Evolutionary conservation across 2,797 vertebrate genomes (phyloP), one percentile per base, ranked within the genome.

Genomic region (Sebastiscus tertius): DNA sequence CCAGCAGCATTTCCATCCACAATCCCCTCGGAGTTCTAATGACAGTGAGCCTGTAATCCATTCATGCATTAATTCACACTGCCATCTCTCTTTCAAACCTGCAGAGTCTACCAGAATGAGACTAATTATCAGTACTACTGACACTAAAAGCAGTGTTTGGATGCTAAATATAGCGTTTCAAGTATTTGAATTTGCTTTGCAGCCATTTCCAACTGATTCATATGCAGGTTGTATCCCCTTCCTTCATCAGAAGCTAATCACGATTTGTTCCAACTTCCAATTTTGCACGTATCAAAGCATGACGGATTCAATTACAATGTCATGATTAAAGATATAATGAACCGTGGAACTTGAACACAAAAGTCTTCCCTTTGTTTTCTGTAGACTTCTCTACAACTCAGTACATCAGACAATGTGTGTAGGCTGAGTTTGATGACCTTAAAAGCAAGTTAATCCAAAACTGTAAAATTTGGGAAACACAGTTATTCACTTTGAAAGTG

Each of bases 1-100:
- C 11, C 3, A n/a, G 39, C 24, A 79, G 59, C 13, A 22, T 52
- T 61, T 36, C 39, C 49, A 33, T 74, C 20, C 18, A 13, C 67
- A 46, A 2, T 20, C 46, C 56, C 33, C 11, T 7, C 33, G 14
- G 72, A 71, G 42, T 52, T 24, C 33, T 42, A 26, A 52, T 63
- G 27, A 42, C 26, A 46, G 54, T 36, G 46, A 71, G 65, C 49
- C 65, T 62, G 39, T 65, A 74, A 89, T 79, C 56, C 39, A 60
- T 36, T 58, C 42, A 71, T 70, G 27, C 66, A 76, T 46, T 56
- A 72, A 73, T 59, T 52, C 20, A 54, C 61, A 67, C 18, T 4
- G 3, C 14, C 29, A 58, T 49, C 7, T 29, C 63, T 42, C 33
- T 63, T 6, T 34, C 9, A 34, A 24, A 56, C 64, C 24, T 39